These are phyloP conservation scores for Chloroceryle amazona DNA, from an alignment of 2,797 vertebrate genomes.

Conservation along the genomic window DNA sequence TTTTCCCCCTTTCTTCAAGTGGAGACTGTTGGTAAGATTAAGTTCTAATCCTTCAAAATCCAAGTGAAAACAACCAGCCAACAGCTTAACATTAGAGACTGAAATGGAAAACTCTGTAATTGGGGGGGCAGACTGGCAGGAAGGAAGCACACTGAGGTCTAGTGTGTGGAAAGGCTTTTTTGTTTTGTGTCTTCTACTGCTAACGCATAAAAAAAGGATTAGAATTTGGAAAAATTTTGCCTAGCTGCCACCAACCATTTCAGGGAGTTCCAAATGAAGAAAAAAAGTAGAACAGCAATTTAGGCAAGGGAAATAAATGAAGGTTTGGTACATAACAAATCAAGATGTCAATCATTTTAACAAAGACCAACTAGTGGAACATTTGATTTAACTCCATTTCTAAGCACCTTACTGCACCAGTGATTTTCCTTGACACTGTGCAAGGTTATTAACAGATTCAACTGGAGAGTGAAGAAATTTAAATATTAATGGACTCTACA, in stretches of 20 bases:
- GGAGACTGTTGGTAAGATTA: background rate
- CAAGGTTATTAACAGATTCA: conserved; percentile 55
- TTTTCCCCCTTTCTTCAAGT: background rate
- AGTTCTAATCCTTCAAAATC: background rate
- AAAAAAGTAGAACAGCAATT: background rate
- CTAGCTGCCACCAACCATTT: background rate
- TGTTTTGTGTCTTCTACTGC: background rate
- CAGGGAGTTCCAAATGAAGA: background rate
- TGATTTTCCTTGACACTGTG: conserved; percentile 35
- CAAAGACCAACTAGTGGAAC: background rate
- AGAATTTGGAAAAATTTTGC: background rate
- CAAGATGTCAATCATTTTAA: background rate
- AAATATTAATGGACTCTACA: conserved; percentile 77
- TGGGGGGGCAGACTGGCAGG: background rate
- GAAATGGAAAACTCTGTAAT: background rate
- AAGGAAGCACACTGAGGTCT: background rate
- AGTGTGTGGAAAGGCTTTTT: background rate
- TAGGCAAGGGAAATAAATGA: background rate
- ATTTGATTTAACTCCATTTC: conserved; percentile 26
- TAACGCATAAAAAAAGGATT: background rate
- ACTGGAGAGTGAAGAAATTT: conserved; percentile 68
- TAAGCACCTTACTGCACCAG: background rate
- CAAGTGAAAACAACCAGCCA: background rate
- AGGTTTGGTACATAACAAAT: background rate
- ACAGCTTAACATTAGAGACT: background rate